A percentile compares a stretch with the other conserved stretches of the same genome.
phyloP scores from a whole-genome alignment of 30 jellyfish, hydroid and myxozoan genomes.

The Hydractinia echinata region DNA sequence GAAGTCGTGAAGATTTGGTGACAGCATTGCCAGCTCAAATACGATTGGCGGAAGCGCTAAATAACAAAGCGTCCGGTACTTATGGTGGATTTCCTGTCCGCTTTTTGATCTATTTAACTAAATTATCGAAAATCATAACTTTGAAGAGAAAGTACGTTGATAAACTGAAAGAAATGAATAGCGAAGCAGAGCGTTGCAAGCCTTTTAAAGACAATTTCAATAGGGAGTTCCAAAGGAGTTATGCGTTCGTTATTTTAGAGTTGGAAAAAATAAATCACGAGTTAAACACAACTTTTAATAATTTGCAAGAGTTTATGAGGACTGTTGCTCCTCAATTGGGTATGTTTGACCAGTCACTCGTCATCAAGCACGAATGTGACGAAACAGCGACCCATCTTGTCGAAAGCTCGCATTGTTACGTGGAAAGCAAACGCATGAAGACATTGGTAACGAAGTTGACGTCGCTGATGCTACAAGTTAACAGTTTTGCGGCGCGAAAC shows the following conservation, averaged over 20 bases:
- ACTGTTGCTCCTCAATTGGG: conserved; percentile 26
- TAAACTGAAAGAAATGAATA: conserved; percentile 67
- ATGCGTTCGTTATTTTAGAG: conserved; percentile 75
- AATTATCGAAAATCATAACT: conserved; percentile 62
- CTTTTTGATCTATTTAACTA: conserved; percentile 63
- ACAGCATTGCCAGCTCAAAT: conserved; percentile 2
- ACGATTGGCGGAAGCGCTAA: conserved; percentile 29
- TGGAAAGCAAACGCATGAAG: conserved; percentile 48
- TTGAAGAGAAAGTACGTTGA: conserved; percentile 58
- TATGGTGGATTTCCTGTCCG: conserved; percentile 93
- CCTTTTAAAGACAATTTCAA: conserved; percentile 38
- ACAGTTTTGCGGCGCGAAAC: conserved; percentile 19
- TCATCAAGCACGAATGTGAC: conserved; percentile 57
- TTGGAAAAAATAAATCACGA: conserved; percentile 74
- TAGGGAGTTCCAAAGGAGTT: conserved; percentile 61
- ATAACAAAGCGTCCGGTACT: conserved; percentile 30
- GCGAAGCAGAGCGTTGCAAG: conserved; percentile 47
- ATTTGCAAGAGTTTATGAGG: conserved; percentile 19
- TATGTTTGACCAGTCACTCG: conserved; percentile 35
- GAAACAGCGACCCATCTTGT: conserved; percentile 59
- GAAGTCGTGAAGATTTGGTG: not conserved
- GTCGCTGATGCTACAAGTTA: conserved; percentile 73
- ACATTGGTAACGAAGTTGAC: conserved; percentile 61
- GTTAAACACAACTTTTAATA: conserved; percentile 8
- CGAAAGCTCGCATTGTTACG: conserved; percentile 27